Percentiles rank a stretch among this genome's conserved stretches.
Evolutionary conservation across 2,797 vertebrate genomes (phyloP).

Genomic region (Arnoldichthys spilopterus): DNA sequence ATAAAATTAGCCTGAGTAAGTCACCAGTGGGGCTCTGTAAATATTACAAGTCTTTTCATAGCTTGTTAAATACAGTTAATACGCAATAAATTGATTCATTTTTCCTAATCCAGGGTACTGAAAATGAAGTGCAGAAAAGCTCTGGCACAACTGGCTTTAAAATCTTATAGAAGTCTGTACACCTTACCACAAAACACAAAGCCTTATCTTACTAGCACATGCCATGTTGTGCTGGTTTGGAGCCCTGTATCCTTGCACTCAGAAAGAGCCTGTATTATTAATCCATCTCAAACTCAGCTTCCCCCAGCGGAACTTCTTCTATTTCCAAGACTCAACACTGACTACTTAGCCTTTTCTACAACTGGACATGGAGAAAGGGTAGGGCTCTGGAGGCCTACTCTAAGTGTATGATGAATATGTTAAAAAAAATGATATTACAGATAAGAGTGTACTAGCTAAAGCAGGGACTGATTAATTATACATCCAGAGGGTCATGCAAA

Average conservation of each 20-base stretch:
- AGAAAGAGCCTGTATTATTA: conserved; percentile 68
- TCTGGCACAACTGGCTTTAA: too few species aligned
- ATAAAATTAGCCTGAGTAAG: too few species aligned
- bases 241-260: conserved; percentile 58
- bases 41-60: too few species aligned
- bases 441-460: conserved; percentile 43
- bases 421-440: conserved; percentile 57
- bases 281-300: conserved; percentile 54
- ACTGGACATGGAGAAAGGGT: conserved; percentile 53
- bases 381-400: conserved; percentile 37
- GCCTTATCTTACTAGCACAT: conserved; percentile 19
- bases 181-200: background rate
- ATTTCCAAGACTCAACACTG: conserved; percentile 58
- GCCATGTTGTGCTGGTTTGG: conserved; percentile 9
- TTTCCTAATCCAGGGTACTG: too few species aligned
- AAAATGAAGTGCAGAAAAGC: too few species aligned
- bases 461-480: conserved; percentile 71
- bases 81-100: too few species aligned
- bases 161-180: background rate
- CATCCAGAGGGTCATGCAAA: conserved; percentile 69
- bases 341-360: conserved; percentile 34
- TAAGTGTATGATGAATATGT: conserved; percentile 35
- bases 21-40: too few species aligned
- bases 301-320: conserved; percentile 58
- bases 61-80: too few species aligned